These are phyloP conservation scores for Ferrisia virgata DNA, from an alignment of 2,888 invertebrate genomes.

Conservation along the genomic window DNA sequence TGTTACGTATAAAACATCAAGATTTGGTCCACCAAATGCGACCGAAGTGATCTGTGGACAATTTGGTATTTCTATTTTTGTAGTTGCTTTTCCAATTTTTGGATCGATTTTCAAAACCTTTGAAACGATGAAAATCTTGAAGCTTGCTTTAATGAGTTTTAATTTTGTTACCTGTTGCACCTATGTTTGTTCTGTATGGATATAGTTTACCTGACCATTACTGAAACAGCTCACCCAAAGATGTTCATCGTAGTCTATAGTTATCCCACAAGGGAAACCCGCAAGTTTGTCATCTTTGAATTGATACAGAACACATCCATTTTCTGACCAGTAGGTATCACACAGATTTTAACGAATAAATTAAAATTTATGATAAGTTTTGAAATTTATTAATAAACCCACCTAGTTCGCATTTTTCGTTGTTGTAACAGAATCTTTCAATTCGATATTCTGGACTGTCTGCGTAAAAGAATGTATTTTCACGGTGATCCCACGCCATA, in stretches of 20 bases:
- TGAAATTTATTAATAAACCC: not conserved
- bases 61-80: slow-evolving; percentile 35
- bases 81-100: slow-evolving; percentile 1
- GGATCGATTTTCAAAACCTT: slow-evolving; percentile 35
- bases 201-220: slow-evolving; percentile 31
- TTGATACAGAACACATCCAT: slow-evolving; percentile 33
- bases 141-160: too few relatives aligned
- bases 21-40: slow-evolving; percentile 34
- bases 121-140: too few relatives aligned
- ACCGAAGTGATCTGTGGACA: slow-evolving; percentile 37
- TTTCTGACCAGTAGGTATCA: not conserved
- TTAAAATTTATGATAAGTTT: not conserved
- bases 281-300: slow-evolving; percentile 26
- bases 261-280: slow-evolving; percentile 30
- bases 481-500: slow-evolving; percentile 35
- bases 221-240: slow-evolving; percentile 36
- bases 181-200: too few relatives aligned
- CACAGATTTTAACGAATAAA: not conserved
- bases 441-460: slow-evolving; percentile 32
- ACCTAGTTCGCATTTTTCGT: slow-evolving; percentile 16
- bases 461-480: slow-evolving; percentile 22
- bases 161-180: too few relatives aligned
- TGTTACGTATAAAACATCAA: slow-evolving; percentile 19
- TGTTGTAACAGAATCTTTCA: slow-evolving; percentile 25
- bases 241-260: slow-evolving; percentile 15